Conservation (phyloP, 2,888 invertebrate genomes). For the Cephus nigrinus region DNA sequence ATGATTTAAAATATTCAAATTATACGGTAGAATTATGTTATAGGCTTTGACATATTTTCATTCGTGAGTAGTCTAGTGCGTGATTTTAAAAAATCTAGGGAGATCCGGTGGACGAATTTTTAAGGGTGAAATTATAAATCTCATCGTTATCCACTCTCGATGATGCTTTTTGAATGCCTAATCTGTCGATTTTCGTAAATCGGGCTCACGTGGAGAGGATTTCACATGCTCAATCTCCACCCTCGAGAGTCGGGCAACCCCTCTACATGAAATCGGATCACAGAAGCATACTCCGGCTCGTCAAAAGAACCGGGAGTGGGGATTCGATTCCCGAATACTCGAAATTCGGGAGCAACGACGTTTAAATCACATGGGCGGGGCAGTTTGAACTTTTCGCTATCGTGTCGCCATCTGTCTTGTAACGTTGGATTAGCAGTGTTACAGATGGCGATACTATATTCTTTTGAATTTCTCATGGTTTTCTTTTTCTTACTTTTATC, state of each 20-base stretch:
- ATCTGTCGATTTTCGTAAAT: background rate
- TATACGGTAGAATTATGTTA: background rate
- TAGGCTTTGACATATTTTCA: background rate
- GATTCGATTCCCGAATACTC: constrained; percentile 9
- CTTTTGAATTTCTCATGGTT: background rate
- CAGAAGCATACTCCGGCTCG: background rate
- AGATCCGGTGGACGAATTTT: background rate
- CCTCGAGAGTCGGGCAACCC: background rate
- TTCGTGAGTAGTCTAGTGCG: background rate
- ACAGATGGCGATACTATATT: background rate
- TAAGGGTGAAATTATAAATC: background rate
- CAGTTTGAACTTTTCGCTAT: constrained; percentile 34
- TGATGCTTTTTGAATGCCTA: background rate
- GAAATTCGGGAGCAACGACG: constrained; percentile 22
- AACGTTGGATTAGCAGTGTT: background rate
- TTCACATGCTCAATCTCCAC: background rate
- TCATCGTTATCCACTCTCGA: background rate
- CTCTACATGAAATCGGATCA: background rate
- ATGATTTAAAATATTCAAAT: background rate
- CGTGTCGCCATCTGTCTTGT: constrained; percentile 40
- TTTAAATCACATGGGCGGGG: constrained; percentile 55
- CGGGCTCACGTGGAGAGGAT: background rate
- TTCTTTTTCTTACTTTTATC: background rate
- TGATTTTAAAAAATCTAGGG: background rate
- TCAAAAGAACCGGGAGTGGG: background rate